phyloP scores from a whole-genome alignment of 2,797 vertebrate species.

The Euthynnus affinis region DNA sequence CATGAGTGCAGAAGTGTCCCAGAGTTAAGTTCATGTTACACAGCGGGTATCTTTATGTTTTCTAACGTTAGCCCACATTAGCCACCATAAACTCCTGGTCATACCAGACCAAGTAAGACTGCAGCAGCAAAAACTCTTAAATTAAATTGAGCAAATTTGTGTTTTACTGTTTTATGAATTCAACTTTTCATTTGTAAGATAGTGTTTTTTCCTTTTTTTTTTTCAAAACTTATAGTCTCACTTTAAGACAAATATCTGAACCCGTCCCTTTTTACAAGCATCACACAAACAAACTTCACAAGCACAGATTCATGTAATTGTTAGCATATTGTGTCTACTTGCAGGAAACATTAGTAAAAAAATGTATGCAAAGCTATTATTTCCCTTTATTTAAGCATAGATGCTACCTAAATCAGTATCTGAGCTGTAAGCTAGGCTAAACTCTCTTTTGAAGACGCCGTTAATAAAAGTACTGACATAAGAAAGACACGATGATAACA shows the following conservation, averaged over 20 bases:
- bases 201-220: too few species aligned
- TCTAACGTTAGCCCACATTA: background rate
- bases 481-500: background rate
- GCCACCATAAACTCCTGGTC: background rate
- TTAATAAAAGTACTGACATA: background rate
- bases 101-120: background rate
- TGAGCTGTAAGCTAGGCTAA: background rate
- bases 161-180: background rate
- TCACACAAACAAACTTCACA: too few species aligned
- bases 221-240: too few species aligned
- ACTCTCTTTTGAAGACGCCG: background rate
- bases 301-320: too few species aligned
- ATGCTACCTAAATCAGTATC: background rate
- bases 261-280: background rate
- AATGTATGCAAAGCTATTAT: background rate
- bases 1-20: too few species aligned
- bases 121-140: background rate
- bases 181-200: background rate
- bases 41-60: too few species aligned
- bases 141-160: too few species aligned
- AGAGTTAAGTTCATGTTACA: too few species aligned
- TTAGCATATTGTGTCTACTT: background rate
- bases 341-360: background rate
- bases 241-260: too few species aligned
- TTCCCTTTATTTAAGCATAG: too few species aligned